phyloP scores from a whole-genome alignment of 2,113 vertebrate species.

The Xiphophorus couchianus region DNA sequence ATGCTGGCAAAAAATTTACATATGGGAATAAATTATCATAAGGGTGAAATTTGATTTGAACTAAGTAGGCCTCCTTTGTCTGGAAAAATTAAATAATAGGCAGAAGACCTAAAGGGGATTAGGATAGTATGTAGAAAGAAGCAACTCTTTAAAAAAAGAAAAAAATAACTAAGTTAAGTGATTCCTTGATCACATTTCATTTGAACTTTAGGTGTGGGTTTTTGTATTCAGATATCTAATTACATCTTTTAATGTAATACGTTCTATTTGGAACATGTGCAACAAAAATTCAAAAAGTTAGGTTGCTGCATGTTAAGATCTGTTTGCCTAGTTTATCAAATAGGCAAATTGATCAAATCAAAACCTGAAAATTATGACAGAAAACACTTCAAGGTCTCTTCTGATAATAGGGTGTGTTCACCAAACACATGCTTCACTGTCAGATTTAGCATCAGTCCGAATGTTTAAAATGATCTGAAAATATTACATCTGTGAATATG shows the following conservation, averaged over 20 bases:
- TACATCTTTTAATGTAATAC: not conserved
- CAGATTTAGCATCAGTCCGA: slow-evolving; percentile 6
- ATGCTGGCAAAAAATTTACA: not conserved
- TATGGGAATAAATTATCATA: not conserved
- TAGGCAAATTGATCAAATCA: not conserved
- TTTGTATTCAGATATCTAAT: not conserved
- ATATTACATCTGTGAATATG: slow-evolving; percentile 46
- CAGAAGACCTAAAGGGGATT: not conserved
- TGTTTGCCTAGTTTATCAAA: not conserved
- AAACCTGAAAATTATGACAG: not conserved
- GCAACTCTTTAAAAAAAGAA: too few relatives aligned
- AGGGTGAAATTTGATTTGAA: not conserved
- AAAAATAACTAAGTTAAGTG: too few relatives aligned
- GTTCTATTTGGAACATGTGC: not conserved
- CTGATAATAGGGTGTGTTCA: not conserved
- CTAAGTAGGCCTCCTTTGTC: not conserved
- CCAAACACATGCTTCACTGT: slow-evolving; percentile 1
- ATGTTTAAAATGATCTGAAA: slow-evolving; percentile 27
- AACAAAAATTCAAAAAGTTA: not conserved
- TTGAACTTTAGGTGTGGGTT: not conserved
- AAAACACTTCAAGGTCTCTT: not conserved
- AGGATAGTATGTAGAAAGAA: not conserved
- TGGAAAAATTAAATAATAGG: not conserved
- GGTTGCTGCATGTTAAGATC: too few relatives aligned
- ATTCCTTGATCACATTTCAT: not conserved